These are phyloP conservation scores for Eupithecia abbreviata DNA, from an alignment of 2,888 invertebrate species.

Conservation along the genomic window DNA sequence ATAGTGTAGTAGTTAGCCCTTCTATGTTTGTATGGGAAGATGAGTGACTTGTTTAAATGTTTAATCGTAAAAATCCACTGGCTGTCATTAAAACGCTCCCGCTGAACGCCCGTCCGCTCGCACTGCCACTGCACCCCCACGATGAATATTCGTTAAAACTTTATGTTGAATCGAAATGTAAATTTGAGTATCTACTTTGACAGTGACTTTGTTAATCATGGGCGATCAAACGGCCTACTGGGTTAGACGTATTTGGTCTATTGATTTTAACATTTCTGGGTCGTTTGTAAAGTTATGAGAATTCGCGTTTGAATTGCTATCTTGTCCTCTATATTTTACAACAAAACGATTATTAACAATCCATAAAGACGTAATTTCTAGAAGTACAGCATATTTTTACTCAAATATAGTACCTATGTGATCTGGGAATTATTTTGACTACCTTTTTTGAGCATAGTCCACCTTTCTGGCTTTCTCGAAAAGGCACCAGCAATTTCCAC, in stretches of 20 bases:
- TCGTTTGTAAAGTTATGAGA: not conserved
- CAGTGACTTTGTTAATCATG: constrained; percentile 58
- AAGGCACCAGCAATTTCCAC: no score
- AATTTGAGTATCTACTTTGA: constrained; percentile 54
- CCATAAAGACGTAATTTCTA: not conserved
- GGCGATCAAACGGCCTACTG: constrained; percentile 51
- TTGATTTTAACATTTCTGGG: constrained; percentile 23
- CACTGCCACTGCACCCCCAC: constrained; percentile 35
- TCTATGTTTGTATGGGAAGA: no score
- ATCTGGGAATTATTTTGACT: no score
- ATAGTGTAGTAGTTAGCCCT: no score
- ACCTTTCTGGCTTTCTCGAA: no score
- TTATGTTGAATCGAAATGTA: constrained; percentile 63
- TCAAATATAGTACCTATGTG: no score
- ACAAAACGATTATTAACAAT: not conserved
- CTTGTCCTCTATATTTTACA: not conserved
- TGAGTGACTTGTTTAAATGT: no score
- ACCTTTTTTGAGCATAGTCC: no score
- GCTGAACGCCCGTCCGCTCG: not conserved
- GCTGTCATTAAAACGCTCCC: not conserved
- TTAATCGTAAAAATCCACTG: no score
- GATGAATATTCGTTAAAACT: constrained; percentile 67
- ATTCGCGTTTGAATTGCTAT: not conserved
- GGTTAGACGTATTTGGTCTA: constrained; percentile 32
- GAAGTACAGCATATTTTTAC: not conserved